Evolutionary conservation across 2,797 vertebrate genomes (phyloP).

Genomic region (Novumbra hubbsi): DNA sequence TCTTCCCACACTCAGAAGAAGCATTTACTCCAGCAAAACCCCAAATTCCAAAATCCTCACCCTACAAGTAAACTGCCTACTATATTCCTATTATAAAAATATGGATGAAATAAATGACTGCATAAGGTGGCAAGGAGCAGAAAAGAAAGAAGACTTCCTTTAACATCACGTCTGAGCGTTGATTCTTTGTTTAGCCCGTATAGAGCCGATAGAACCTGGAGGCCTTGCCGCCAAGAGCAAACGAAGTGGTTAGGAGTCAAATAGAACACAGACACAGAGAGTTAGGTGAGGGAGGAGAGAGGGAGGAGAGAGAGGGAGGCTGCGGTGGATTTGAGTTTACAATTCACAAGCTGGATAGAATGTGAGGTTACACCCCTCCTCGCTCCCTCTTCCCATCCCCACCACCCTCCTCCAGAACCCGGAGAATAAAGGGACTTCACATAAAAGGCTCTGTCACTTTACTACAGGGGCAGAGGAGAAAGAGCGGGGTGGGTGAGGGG

Average conservation of each 20-base stretch:
- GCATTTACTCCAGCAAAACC: background rate
- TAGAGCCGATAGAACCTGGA: conserved; percentile 45
- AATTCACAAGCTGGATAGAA: conserved; percentile 27
- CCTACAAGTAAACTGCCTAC: too few species aligned
- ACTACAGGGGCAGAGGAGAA: conserved; percentile 36
- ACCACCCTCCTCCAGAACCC: conserved; percentile 42
- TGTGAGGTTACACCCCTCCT: conserved; percentile 23
- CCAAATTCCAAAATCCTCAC: too few species aligned
- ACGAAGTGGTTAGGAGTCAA: background rate
- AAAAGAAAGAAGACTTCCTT: background rate
- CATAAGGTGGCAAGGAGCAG: background rate
- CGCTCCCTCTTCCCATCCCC: conserved; percentile 51
- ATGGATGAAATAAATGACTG: background rate
- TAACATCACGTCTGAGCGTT: conserved; percentile 46
- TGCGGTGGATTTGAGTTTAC: conserved; percentile 9
- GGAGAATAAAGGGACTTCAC: conserved; percentile 56
- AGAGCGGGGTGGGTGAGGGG: background rate
- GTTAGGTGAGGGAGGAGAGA: background rate
- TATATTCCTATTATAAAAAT: background rate
- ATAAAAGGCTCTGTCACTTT: conserved; percentile 43
- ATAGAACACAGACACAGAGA: background rate
- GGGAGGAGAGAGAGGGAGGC: background rate
- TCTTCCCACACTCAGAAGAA: background rate
- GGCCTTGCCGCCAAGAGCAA: conserved; percentile 10
- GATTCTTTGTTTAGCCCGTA: conserved; percentile 53